A percentile compares a stretch with the other conserved stretches of the same genome.
Evolutionary conservation across 1,140 invertebrate species (phyloP).

Genomic region (Prorops nasuta): DNA sequence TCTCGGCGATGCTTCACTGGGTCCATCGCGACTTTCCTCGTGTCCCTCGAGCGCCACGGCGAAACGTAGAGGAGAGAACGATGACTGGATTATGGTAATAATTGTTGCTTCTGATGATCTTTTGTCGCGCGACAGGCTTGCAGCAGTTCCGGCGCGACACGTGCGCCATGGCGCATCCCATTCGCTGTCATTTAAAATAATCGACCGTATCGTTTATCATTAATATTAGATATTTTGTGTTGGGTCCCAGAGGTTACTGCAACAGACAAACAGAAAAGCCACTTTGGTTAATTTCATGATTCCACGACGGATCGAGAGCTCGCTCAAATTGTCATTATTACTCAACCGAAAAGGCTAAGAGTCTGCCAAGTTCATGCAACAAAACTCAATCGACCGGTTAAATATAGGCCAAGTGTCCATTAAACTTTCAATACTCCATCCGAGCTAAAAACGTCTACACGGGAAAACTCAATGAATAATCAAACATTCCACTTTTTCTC

Average conservation of each 20-base stretch:
- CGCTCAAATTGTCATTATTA: background rate
- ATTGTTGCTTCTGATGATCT: slow-evolving; percentile 22
- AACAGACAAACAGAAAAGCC: slow-evolving; percentile 43
- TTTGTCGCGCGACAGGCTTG: slow-evolving; percentile 39
- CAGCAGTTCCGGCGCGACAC: slow-evolving; percentile 44
- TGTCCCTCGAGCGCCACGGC: slow-evolving; percentile 3
- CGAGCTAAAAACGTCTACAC: too few species aligned
- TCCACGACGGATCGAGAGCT: too few species aligned
- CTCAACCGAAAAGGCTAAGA: too few species aligned
- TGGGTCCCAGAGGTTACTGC: slow-evolving; percentile 53
- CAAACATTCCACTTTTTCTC: too few species aligned
- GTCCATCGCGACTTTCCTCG: background rate
- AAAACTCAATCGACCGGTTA: too few species aligned
- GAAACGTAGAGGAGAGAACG: slow-evolving; percentile 43
- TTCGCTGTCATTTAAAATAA: slow-evolving; percentile 54
- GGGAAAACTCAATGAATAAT: too few species aligned
- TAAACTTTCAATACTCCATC: too few species aligned
- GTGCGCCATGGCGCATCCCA: slow-evolving; percentile 40
- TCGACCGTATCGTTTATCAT: slow-evolving; percentile 55
- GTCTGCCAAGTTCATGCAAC: too few species aligned
- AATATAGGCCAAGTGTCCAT: too few species aligned
- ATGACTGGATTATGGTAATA: slow-evolving; percentile 40
- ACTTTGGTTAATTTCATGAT: too few species aligned
- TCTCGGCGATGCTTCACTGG: too few species aligned
- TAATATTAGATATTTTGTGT: slow-evolving; percentile 57